Base-by-base conservation (phyloP, 37 sponge, comb jelly and placozoan species). In the Haliclona indistincta region DNA sequence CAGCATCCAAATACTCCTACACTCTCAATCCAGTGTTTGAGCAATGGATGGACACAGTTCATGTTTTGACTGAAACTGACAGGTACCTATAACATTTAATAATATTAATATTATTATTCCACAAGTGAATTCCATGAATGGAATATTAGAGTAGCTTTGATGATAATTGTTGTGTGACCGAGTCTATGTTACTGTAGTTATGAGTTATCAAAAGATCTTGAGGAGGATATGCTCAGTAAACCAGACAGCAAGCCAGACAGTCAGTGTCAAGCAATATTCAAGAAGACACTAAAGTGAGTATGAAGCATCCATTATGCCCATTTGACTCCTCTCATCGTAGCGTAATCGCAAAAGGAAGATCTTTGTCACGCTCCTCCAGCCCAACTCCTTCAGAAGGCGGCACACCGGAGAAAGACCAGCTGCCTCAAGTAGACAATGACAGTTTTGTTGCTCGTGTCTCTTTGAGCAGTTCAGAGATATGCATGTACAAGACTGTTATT, bases 71-170 rank as follows among this genome's bases (percentile, higher is more conserved):
- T n/a, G 80, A 75, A 5, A 36, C 41, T 3, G 84, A 86, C 11
- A 86, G 88, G 92, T 91, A 77, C 2, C 5, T n/a, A n/a, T 55
- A 30, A 56, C 13, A n/a, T n/a, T n/a, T n/a, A n/a, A n/a, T n/a
- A n/a, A n/a, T n/a, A n/a, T n/a, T n/a, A n/a, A n/a, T n/a, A n/a
- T n/a, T n/a, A n/a, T n/a, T n/a, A n/a, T n/a, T n/a, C n/a, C n/a
- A n/a, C n/a, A n/a, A n/a, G n/a, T n/a, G n/a, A n/a, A n/a, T n/a
- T n/a, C n/a, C n/a, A n/a, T n/a, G n/a, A n/a, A n/a, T n/a, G n/a
- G n/a, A n/a, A n/a, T n/a, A n/a, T n/a, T n/a, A n/a, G n/a, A n/a
- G n/a, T n/a, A n/a, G n/a, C n/a, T n/a, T n/a, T n/a, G n/a, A n/a
- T n/a, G n/a, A n/a, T 11, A 11, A 58, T 58, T 25, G 6, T 7